Conservation (phyloP, 2,797 vertebrate genomes). For the Hydrophis major region DNA sequence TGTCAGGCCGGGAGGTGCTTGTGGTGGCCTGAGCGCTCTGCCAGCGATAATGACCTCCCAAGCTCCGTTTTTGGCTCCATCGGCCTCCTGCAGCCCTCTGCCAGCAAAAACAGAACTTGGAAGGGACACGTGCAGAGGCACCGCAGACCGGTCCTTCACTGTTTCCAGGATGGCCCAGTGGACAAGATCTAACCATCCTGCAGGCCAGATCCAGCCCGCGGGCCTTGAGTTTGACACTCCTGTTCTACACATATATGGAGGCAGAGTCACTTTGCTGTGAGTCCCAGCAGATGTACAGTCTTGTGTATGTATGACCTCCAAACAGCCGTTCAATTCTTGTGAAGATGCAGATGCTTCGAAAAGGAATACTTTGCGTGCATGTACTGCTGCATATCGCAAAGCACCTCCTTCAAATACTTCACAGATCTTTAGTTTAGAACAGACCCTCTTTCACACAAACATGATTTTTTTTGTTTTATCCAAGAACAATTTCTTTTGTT, state of each 20-base stretch:
- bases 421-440: background rate
- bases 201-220: no score
- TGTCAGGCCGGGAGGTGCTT: no score
- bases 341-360: background rate
- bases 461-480: constrained; percentile 26
- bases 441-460: background rate
- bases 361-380: background rate
- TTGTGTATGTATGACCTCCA: background rate
- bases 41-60: no score
- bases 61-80: no score
- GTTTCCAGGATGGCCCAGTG: no score
- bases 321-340: background rate
- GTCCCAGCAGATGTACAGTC: background rate
- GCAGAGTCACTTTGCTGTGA: background rate
- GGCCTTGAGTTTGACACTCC: no score
- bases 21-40: no score
- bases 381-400: background rate
- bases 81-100: no score
- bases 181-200: no score
- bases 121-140: no score
- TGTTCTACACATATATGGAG: background rate
- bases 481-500: constrained; percentile 10
- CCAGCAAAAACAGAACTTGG: no score
- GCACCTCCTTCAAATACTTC: background rate
- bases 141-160: no score